Conservation (phyloP, 92 coral and sea anemone species). For the Epizoanthus stellaris region DNA sequence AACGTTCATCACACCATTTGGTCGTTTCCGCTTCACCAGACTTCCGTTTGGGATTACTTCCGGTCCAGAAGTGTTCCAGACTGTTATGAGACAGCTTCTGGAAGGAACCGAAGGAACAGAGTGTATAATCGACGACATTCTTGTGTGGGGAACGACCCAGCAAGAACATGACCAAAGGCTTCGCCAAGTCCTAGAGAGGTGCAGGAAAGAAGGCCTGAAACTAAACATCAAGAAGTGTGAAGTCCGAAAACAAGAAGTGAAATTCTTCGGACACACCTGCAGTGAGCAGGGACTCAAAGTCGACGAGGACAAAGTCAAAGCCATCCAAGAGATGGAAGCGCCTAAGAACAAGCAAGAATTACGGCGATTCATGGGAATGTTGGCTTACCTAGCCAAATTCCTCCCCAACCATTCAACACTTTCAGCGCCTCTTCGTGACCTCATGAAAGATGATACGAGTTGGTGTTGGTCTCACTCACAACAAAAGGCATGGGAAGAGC, state of each 20-base stretch:
- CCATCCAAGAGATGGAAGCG: constrained; percentile 36
- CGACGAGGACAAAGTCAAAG: background rate
- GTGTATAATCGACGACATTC: constrained; percentile 11
- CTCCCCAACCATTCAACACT: background rate
- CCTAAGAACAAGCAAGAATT: constrained; percentile 40
- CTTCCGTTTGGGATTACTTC: constrained; percentile 25
- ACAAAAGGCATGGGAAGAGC: constrained; percentile 6
- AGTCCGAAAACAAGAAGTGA: background rate
- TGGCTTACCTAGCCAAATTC: constrained; percentile 22
- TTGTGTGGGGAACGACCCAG: background rate
- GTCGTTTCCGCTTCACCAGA: background rate
- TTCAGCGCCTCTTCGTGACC: background rate
- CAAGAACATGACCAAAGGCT: background rate
- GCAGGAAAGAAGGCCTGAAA: background rate
- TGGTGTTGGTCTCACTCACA: constrained; percentile 1
- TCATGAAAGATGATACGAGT: constrained; percentile 1
- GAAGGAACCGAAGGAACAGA: background rate
- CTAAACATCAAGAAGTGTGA: background rate
- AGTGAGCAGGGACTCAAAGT: constrained; percentile 9
- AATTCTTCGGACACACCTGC: constrained; percentile 8
- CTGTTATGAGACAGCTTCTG: constrained; percentile 1
- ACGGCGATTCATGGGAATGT: constrained; percentile 34
- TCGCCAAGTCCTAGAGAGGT: background rate
- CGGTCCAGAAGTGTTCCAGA: constrained; percentile 32
- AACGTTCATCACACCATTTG: constrained; percentile 25